Conservation (phyloP, 2,797 vertebrate species). For the Alosa sapidissima region DNA sequence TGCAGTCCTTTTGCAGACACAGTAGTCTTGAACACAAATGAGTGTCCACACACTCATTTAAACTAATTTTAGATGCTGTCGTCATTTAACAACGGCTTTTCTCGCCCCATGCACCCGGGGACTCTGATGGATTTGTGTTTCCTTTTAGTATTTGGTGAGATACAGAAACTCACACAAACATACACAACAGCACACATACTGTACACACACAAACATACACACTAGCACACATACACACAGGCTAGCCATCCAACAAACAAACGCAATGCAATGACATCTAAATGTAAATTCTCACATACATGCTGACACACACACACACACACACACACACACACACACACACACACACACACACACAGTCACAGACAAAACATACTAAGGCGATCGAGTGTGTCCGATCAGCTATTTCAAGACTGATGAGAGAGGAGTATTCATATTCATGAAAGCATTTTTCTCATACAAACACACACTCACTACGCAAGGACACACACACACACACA, state of each 20-base stretch:
- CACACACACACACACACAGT: not conserved
- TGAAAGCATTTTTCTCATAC: conserved; percentile 48
- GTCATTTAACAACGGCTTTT: too few relatives aligned
- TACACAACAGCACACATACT: not conserved
- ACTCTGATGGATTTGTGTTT: too few relatives aligned
- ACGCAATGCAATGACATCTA: not conserved
- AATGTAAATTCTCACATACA: not conserved
- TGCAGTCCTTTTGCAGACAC: too few relatives aligned
- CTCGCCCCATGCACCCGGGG: too few relatives aligned
- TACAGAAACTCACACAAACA: not conserved
- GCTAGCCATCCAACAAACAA: not conserved
- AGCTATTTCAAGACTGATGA: conserved; percentile 55
- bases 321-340: too few relatives aligned
- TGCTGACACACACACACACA: too few relatives aligned
- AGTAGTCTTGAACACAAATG: too few relatives aligned
- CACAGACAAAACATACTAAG: not conserved
- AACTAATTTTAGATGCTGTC: too few relatives aligned
- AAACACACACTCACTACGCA: not conserved
- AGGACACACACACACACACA: not conserved
- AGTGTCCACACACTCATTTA: too few relatives aligned
- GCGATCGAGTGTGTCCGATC: conserved; percentile 41
- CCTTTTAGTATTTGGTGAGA: too few relatives aligned
- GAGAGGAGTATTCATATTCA: conserved; percentile 59
- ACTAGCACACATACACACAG: conserved; percentile 40
- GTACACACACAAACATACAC: conserved; percentile 43